A percentile compares a stretch with the other conserved stretches of the same genome.
Evolutionary conservation across 2,797 vertebrate species (phyloP).

Genomic region (Eupleurogrammus muticus): DNA sequence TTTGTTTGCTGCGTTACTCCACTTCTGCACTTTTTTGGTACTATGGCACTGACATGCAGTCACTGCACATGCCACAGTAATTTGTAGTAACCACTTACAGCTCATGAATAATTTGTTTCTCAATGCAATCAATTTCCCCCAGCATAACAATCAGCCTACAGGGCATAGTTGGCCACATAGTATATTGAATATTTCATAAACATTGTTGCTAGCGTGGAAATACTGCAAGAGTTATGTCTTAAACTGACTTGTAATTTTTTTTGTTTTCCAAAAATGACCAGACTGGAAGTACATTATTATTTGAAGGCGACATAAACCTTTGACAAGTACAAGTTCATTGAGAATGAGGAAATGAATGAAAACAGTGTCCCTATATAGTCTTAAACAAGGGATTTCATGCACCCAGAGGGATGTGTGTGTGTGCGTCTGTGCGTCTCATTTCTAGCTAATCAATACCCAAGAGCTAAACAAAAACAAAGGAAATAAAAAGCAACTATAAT

Average conservation of each 20-base stretch:
- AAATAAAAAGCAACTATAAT: neutral
- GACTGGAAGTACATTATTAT: neutral
- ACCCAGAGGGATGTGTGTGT: slow-evolving; percentile 17
- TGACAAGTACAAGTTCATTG: slow-evolving; percentile 14
- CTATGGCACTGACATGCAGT: slow-evolving; percentile 1
- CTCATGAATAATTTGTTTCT: slow-evolving; percentile 62
- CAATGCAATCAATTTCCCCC: slow-evolving; percentile 50
- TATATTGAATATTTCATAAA: slow-evolving; percentile 17
- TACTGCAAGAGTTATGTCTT: slow-evolving; percentile 19
- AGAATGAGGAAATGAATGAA: neutral
- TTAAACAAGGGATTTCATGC: slow-evolving; percentile 34
- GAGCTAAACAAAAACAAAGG: slow-evolving; percentile 55
- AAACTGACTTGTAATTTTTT: neutral
- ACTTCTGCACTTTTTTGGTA: neutral
- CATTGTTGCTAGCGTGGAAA: slow-evolving; percentile 22
- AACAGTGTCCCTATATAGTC: neutral
- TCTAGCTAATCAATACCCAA: slow-evolving; percentile 27
- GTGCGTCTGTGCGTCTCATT: slow-evolving; percentile 22
- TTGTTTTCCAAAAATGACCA: neutral
- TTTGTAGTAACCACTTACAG: slow-evolving; percentile 38
- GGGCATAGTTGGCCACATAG: slow-evolving; percentile 14
- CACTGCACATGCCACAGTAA: slow-evolving; percentile 7
- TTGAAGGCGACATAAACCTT: slow-evolving; percentile 9
- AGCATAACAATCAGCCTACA: slow-evolving; percentile 22
- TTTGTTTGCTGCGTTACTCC: neutral